Percentiles rank a stretch among this genome's conserved stretches.
phyloP scores from a whole-genome alignment of 2,888 invertebrate species.

The Phorcus lineatus region DNA sequence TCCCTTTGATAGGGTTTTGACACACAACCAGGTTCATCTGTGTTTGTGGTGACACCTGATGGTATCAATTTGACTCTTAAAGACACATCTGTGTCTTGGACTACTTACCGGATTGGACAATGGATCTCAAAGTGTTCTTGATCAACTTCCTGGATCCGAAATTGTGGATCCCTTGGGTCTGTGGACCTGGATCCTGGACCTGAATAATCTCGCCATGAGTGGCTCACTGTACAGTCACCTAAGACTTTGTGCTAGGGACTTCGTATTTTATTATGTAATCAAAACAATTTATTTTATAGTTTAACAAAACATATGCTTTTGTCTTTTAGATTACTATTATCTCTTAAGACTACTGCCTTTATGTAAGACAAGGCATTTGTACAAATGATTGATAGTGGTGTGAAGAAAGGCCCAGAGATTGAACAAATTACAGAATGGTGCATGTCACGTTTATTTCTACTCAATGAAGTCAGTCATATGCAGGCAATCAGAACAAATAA shows the following conservation, averaged over 20 bases:
- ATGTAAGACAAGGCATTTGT: background rate
- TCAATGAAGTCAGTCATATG: background rate
- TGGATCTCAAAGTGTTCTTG: too few relatives aligned
- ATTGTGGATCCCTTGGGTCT: background rate
- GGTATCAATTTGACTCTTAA: too few relatives aligned
- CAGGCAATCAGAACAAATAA: background rate
- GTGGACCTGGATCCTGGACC: background rate
- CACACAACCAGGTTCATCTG: too few relatives aligned
- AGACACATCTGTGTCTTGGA: background rate
- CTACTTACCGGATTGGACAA: background rate
- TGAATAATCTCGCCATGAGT: background rate
- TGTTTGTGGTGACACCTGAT: too few relatives aligned
- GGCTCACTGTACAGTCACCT: background rate
- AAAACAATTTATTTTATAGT: slow-evolving; percentile 20
- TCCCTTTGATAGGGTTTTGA: background rate
- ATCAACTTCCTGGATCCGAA: background rate
- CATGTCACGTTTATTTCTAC: background rate
- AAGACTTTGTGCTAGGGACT: background rate
- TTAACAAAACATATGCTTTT: slow-evolving; percentile 1
- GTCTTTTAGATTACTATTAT: slow-evolving; percentile 7
- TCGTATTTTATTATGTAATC: slow-evolving; percentile 21
- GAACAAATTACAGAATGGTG: background rate
- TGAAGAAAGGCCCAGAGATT: background rate
- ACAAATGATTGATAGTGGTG: background rate
- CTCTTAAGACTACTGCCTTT: background rate